These are phyloP conservation scores for Temnothorax unifasciatus DNA, from an alignment of 2,888 invertebrate species.

Conservation along the genomic window DNA sequence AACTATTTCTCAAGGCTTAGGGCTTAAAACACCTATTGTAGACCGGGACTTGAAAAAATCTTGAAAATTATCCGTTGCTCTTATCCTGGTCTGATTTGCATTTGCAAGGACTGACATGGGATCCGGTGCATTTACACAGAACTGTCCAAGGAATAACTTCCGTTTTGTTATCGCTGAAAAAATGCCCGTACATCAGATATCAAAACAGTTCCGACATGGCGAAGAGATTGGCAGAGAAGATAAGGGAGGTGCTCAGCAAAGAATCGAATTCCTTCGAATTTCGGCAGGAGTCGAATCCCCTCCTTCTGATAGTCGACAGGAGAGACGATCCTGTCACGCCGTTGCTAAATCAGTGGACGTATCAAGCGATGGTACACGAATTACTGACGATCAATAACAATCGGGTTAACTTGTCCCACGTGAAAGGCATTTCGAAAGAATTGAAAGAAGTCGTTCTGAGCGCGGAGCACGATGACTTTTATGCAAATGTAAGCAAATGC, in stretches of 20 bases:
- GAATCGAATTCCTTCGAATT: constrained; percentile 96
- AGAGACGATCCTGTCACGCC: constrained; percentile 98
- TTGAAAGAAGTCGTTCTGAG: constrained; percentile 97
- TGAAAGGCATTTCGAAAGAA: constrained; percentile 95
- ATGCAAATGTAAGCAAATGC: constrained; percentile 90
- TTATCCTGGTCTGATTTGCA: background rate
- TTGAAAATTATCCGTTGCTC: background rate
- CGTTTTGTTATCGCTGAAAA: constrained; percentile 95
- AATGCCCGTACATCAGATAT: constrained; percentile 95
- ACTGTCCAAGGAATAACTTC: constrained; percentile 95
- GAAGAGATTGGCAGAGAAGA: constrained; percentile 93
- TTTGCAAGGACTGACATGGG: constrained; percentile 90
- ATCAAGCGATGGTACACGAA: constrained; percentile 99
- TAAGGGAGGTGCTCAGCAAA: constrained; percentile 94
- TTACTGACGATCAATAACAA: constrained; percentile 92
- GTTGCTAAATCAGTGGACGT: constrained; percentile 98
- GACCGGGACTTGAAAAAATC: background rate
- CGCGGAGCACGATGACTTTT: constrained; percentile 98
- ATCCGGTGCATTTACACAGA: constrained; percentile 91
- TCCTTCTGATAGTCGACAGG: constrained; percentile 96
- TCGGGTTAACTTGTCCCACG: constrained; percentile 94
- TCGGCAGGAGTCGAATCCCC: constrained; percentile 91
- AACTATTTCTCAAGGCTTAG: no score
- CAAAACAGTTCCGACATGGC: constrained; percentile 95
- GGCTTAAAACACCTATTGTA: no score